Conservation (phyloP, 2,797 vertebrate genomes). For the Rhinichthys osculus region DNA sequence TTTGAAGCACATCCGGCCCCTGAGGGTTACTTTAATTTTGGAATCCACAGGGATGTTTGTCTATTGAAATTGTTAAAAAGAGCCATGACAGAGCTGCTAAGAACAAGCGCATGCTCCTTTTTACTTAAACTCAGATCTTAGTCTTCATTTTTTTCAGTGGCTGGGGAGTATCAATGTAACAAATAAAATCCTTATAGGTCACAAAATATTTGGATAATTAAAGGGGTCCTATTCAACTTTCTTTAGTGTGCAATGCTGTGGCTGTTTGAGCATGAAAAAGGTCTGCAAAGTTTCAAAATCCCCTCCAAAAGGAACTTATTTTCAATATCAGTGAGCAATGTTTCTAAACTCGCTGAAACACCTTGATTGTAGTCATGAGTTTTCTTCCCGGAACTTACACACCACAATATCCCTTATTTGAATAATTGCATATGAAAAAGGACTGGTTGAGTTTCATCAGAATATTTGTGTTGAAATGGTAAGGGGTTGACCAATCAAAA, state of each 20-base stretch:
- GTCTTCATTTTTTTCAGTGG: constrained; percentile 7
- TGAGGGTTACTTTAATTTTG: constrained; percentile 27
- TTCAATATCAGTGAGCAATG: neutral
- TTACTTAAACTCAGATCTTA: neutral
- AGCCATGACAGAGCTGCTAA: neutral
- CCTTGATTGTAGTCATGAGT: neutral
- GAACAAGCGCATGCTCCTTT: neutral
- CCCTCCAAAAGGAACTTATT: neutral
- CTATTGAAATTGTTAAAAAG: constrained; percentile 22
- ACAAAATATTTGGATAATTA: neutral
- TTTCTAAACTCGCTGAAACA: neutral
- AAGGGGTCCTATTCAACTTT: neutral
- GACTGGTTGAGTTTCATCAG: no score
- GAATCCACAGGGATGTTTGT: constrained; percentile 21
- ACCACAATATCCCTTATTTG: neutral
- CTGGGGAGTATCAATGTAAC: neutral
- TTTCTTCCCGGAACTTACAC: neutral
- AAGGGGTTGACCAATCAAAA: neutral
- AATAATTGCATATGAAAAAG: neutral
- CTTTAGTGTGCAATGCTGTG: neutral
- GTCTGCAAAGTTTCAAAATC: neutral
- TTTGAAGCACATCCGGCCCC: constrained; percentile 13
- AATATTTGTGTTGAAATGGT: no score
- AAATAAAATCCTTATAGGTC: neutral
- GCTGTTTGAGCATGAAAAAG: neutral